Evolutionary conservation across 2,888 invertebrate genomes (phyloP).

Genomic region (Scaeva pyrastri): DNA sequence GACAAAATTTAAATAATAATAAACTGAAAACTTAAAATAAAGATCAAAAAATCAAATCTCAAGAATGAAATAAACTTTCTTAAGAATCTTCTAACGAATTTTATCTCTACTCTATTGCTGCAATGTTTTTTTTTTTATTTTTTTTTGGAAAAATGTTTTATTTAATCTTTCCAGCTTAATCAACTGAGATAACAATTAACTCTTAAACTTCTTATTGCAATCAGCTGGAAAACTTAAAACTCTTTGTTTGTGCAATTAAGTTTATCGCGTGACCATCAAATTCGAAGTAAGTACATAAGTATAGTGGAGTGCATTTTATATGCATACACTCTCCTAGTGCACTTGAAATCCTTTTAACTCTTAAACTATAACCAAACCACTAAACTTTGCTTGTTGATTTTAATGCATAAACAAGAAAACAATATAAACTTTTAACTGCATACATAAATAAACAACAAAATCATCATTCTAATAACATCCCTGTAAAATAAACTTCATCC

Average conservation of each 20-base stretch:
- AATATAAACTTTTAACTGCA: background rate
- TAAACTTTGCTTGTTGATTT: background rate
- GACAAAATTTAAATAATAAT: too few species aligned
- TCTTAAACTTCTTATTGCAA: constrained; percentile 4
- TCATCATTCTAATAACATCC: constrained; percentile 20
- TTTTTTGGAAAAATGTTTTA: too few species aligned
- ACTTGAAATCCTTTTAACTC: constrained; percentile 4
- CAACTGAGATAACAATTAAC: background rate
- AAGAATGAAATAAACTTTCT: too few species aligned
- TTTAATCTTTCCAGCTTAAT: background rate
- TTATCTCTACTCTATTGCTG: too few species aligned
- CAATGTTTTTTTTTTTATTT: too few species aligned
- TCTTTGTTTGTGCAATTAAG: background rate
- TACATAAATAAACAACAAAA: constrained; percentile 26
- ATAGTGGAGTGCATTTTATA: background rate
- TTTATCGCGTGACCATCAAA: constrained; percentile 26
- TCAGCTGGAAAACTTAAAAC: background rate
- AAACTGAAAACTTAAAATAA: too few species aligned
- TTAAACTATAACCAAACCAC: background rate
- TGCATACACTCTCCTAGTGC: background rate
- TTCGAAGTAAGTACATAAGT: too few species aligned
- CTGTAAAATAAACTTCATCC: constrained; percentile 16
- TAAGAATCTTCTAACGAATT: too few species aligned
- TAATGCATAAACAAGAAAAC: constrained; percentile 3
- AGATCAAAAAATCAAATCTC: too few species aligned